A percentile compares a stretch with the other conserved stretches of the same genome.
Evolutionary conservation across 2,113 vertebrate genomes (phyloP).

Genomic region (Microtus ochrogaster): DNA sequence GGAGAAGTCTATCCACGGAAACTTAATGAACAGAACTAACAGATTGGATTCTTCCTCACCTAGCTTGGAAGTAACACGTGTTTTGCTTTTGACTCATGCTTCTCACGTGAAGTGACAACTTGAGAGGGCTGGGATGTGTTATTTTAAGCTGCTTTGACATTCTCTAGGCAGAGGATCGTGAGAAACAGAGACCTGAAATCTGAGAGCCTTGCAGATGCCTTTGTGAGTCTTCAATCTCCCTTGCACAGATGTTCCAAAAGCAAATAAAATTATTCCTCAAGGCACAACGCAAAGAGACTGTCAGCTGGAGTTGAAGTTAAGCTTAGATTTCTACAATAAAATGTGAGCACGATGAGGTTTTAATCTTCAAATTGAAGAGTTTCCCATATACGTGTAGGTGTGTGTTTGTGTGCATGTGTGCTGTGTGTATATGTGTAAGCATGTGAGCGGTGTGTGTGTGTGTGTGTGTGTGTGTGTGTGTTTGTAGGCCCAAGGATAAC

Average conservation of each 20-base stretch:
- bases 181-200: slow-evolving; percentile 33
- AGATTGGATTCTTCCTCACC: neutral
- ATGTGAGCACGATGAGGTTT: neutral
- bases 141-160: slow-evolving; percentile 70
- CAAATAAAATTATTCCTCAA: slow-evolving; percentile 33
- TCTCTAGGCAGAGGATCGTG: slow-evolving; percentile 33
- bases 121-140: slow-evolving; percentile 40
- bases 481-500: neutral
- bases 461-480: neutral
- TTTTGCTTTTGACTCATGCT: slow-evolving; percentile 57
- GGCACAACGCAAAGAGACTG: slow-evolving; percentile 8
- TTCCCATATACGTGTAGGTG: neutral
- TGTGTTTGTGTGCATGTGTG: neutral
- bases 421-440: neutral
- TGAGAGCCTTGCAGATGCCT: slow-evolving; percentile 10
- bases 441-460: neutral
- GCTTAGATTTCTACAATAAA: neutral
- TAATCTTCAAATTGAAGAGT: neutral
- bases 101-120: slow-evolving; percentile 47
- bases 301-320: slow-evolving; percentile 6
- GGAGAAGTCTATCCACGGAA: neutral
- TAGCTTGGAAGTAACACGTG: slow-evolving; percentile 14
- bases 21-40: neutral
- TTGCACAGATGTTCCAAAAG: slow-evolving; percentile 39
- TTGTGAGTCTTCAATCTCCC: neutral